Base-by-base conservation (phyloP, 35 echinoderm and acorn worm genomes). In the Stichopus chloronotus region DNA sequence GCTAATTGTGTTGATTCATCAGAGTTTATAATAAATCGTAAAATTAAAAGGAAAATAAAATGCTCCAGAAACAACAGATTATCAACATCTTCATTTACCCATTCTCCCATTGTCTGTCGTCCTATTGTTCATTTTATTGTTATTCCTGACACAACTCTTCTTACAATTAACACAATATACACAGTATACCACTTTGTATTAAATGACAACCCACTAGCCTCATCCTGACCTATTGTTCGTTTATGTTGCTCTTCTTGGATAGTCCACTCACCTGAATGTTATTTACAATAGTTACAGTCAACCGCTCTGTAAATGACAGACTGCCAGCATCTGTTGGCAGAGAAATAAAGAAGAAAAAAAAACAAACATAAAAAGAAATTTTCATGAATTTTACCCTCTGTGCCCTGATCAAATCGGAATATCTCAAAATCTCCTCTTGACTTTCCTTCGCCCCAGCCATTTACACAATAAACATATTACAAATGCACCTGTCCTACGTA, bases 251-350 rank as follows among this genome's bases (percentile, higher is more conserved):
- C 19, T 74, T n/a, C 8, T 55, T 90, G 19, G 7, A 52, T 20
- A 55, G 16, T 55, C 7, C 0, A 78, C 91, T 94, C 84, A 98
- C 97, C 93, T 98, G 97, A 56, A 98, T 92, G 82, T 98, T 98
- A 93, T 98, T 98, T 16, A 98, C 91, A 77, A 98, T 98, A 56
- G 82, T 94, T 68, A 93, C 92, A 78, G 94, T 98, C 91, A 98
- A 63, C 65, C 90, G 92, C 79, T 98, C 94, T 4, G 87, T 95
- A 59, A 97, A 97, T 16, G 96, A 95, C 72, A 95, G 56, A 94
- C 87, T 82, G 12, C 86, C 87, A 60, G 59, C 61, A 68, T 94
- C 90, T 82, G 85, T 79, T 79, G 91, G 17, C 4, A 83, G 55
- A 86, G 20, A 92, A 84, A 7, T 74, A 88, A 52, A 72, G 25